phyloP scores from a whole-genome alignment of 1,140 invertebrate genomes.

The Thrips palmi region DNA sequence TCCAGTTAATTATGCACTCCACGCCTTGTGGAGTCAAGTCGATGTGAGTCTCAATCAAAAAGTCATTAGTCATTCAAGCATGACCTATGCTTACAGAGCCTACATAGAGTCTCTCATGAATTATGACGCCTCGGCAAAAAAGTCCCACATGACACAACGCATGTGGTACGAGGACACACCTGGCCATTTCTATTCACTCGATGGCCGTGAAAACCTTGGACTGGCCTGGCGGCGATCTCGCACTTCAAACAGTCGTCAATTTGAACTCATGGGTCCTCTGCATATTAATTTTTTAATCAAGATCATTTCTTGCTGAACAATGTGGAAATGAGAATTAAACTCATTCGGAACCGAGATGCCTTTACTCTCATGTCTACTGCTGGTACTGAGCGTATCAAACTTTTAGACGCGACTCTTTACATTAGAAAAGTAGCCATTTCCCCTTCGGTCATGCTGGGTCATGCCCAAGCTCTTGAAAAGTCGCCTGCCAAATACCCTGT shows the following conservation, averaged over 20 bases:
- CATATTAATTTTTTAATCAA: constrained; percentile 20
- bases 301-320: constrained; percentile 23
- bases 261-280: constrained; percentile 17
- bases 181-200: constrained; percentile 17
- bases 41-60: constrained; percentile 27
- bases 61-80: constrained; percentile 22
- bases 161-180: constrained; percentile 16
- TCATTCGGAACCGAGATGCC: constrained; percentile 19
- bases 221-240: constrained; percentile 16
- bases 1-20: constrained; percentile 22
- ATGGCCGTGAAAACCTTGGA: constrained; percentile 17
- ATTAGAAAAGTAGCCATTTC: constrained; percentile 20
- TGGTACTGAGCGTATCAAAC: constrained; percentile 12
- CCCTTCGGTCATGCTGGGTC: constrained; percentile 19
- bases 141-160: constrained; percentile 20
- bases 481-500: constrained; percentile 23
- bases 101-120: constrained; percentile 25
- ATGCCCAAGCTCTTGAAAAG: constrained; percentile 20
- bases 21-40: constrained; percentile 24
- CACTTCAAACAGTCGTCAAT: constrained; percentile 12
- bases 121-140: constrained; percentile 22
- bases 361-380: constrained; percentile 20
- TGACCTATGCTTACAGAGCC: constrained; percentile 24
- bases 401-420: constrained; percentile 20
- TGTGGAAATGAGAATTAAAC: constrained; percentile 20